Evolutionary conservation across 2,888 invertebrate genomes (phyloP), one percentile per base, ranked within the genome.

Genomic region (Pyrgus malvae): DNA sequence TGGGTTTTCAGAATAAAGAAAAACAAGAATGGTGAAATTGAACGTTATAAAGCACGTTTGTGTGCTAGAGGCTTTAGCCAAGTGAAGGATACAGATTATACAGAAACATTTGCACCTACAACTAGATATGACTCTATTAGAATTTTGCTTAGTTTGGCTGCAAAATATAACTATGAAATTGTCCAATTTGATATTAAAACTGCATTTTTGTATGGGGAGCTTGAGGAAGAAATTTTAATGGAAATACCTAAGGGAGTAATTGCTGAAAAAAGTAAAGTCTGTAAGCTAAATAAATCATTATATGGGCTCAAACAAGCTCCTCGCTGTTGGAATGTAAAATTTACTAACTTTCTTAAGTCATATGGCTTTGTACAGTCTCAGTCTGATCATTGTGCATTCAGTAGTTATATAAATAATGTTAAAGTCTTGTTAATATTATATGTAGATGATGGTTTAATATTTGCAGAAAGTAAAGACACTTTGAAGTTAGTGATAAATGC

Each of bases 381-480:
- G 2, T 12, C 54, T 14, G 45, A 54, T 11, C 25, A 38, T 16
- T 57, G 53, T 48, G 31, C 48, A 21, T 64, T 33, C 60, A 31
- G 65, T 40, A 62, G 64, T 37, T 4, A 45, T 49, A 63, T 61
- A 51, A 17, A 64, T 56, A 6, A 46, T 3, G 23, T 48, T n/a
- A 69, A 67, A 57, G 58, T 65, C 9, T 56, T 60, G 1, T 38
- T 68, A 56, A 53, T 68, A 23, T 42, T 70, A 2, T 69, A 63
- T 69, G 72, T 70, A 12, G 68, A 70, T 59, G 69, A 70, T 60
- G 63, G 27, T 0, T 44, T 70, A 17, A 7, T 67, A 41, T 5
- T 69, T 1, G 61, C 65, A 38, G 42, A 38, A 17, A 58, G 33
- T 58, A 48, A 53, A 6, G 21, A 21, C 3, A 21, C 21, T 4